Evolutionary conservation across 2,888 invertebrate genomes (phyloP).

Genomic region (Agonum fuliginosum): DNA sequence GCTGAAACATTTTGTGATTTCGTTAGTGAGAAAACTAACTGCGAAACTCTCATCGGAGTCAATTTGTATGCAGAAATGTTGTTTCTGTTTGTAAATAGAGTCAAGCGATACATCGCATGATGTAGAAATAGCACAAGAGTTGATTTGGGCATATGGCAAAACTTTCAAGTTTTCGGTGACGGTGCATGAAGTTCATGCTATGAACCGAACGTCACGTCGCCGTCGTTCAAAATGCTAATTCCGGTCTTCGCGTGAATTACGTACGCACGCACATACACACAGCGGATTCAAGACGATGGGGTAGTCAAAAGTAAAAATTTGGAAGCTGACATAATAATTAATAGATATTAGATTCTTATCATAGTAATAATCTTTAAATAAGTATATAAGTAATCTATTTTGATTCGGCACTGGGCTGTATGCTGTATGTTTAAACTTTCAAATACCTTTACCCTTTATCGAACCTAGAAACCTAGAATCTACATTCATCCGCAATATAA

Average conservation of each 20-base stretch:
- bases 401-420: no score
- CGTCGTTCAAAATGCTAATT: slow-evolving; percentile 17
- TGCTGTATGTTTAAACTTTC: no score
- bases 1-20: slow-evolving; percentile 7
- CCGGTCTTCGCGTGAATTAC: neutral
- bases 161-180: slow-evolving; percentile 21
- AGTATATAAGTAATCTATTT: no score
- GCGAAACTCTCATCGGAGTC: slow-evolving; percentile 27
- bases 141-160: slow-evolving; percentile 20
- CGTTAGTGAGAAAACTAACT: slow-evolving; percentile 1
- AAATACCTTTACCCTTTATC: no score
- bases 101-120: slow-evolving; percentile 4
- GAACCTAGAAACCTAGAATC: no score
- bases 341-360: no score
- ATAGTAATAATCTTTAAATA: no score
- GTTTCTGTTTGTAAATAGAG: slow-evolving; percentile 29
- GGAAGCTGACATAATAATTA: neutral
- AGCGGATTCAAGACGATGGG: neutral
- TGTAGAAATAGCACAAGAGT: slow-evolving; percentile 12
- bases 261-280: neutral
- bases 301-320: no score
- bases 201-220: no score
- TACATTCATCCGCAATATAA: no score
- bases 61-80: slow-evolving; percentile 37
- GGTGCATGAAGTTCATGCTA: no score